phyloP scores from a whole-genome alignment of 92 coral and sea anemone genomes.

The Diadumene lineata region DNA sequence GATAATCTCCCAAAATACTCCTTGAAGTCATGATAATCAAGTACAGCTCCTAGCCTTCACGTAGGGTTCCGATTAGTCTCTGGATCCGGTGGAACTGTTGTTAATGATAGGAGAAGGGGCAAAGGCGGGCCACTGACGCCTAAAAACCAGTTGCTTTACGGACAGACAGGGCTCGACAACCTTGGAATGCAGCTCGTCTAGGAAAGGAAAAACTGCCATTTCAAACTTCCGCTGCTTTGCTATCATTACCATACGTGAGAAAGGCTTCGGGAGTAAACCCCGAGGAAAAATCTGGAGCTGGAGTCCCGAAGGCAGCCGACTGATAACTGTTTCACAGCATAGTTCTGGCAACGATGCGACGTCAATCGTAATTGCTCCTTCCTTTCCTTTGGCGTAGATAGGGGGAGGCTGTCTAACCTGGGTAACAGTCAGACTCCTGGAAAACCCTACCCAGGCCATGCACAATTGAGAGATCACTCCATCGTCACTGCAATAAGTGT shows the following conservation, averaged over 20 bases:
- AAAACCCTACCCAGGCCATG: too few species aligned
- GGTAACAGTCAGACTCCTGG: too few species aligned
- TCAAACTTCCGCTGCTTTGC: constrained; percentile 57
- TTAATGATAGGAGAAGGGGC: constrained; percentile 31
- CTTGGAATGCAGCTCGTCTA: constrained; percentile 48
- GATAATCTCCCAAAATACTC: too few species aligned
- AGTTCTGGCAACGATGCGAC: constrained; percentile 49
- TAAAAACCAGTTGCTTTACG: constrained; percentile 50
- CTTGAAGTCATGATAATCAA: too few species aligned
- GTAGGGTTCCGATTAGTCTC: too few species aligned
- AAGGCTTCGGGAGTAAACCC: constrained; percentile 46
- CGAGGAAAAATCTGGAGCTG: constrained; percentile 38
- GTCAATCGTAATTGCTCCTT: too few species aligned
- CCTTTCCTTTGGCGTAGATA: too few species aligned
- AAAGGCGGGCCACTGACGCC: constrained; percentile 29
- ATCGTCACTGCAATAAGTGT: too few species aligned
- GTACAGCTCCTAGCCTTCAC: too few species aligned
- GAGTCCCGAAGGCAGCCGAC: constrained; percentile 48
- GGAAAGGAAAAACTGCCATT: constrained; percentile 58
- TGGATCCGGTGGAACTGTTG: constrained; percentile 55
- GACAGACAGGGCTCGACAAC: constrained; percentile 57
- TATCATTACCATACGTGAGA: background rate
- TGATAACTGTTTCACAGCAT: constrained; percentile 20
- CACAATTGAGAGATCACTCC: too few species aligned
- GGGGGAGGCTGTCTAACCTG: too few species aligned